A percentile compares a stretch with the other conserved stretches of the same genome.
These are phyloP conservation scores for Oreonectes daqikongensis DNA, from an alignment of 2,797 vertebrate genomes.

Conservation along the genomic window DNA sequence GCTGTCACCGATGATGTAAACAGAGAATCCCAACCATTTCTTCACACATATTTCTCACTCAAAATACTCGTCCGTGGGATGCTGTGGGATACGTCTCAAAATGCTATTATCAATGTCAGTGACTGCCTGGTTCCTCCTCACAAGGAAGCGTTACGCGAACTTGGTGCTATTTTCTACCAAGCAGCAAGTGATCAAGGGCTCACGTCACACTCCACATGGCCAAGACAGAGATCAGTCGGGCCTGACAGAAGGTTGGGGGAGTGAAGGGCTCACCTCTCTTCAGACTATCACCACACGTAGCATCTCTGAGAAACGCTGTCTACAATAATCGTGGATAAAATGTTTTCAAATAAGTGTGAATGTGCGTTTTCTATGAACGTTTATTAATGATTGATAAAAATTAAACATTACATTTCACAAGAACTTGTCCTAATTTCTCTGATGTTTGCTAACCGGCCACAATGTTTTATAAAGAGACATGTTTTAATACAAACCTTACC, in stretches of 20 bases:
- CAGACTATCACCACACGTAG: constrained; percentile 34
- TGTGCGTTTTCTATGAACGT: no score
- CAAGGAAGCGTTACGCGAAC: constrained; percentile 30
- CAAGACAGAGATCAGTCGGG: constrained; percentile 33
- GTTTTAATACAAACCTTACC: neutral
- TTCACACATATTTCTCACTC: constrained; percentile 29
- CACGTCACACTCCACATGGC: constrained; percentile 50
- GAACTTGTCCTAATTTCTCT: neutral
- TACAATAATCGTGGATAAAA: neutral
- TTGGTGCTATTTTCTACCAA: constrained; percentile 41
- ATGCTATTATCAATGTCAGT: constrained; percentile 52
- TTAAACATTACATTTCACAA: no score
- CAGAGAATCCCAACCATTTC: constrained; percentile 1
- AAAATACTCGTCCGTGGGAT: constrained; percentile 52
- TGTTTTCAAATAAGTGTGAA: neutral
- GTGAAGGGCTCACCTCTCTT: constrained; percentile 24
- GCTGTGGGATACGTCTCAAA: constrained; percentile 45
- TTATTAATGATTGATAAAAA: no score
- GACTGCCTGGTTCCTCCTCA: constrained; percentile 44
- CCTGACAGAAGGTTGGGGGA: constrained; percentile 28
- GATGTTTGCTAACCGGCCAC: constrained; percentile 1
- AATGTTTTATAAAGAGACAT: neutral
- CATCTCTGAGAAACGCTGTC: constrained; percentile 10
- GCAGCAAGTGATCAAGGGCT: constrained; percentile 37
- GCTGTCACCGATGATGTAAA: constrained; percentile 34